Evolutionary conservation across 2,113 vertebrate genomes (phyloP), one percentile per base, ranked within the genome.

Genomic region (Mormyrus iriodes): DNA sequence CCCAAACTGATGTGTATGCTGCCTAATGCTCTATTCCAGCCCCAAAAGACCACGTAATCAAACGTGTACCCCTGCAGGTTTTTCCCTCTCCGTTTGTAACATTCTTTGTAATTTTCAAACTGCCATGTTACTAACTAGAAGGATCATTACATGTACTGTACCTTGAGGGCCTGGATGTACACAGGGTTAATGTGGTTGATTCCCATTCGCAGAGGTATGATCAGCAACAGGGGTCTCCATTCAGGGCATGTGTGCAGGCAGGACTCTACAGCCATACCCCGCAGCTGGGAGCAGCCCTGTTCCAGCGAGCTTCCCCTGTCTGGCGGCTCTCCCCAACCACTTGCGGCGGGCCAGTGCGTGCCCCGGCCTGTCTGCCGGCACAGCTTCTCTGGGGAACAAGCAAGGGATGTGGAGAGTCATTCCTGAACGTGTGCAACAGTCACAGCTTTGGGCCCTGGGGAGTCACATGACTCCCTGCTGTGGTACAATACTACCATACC

Each of bases 171-270:
- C 15, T 97, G 95, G 8, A 97, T 95, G 90, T 98, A 98, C 46
- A 97, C 95, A 1, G 97, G 97, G 85, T 98, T 98, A 90, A 97
- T 97, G 94, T 96, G 96, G 94, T 97, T 97, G 90, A 97, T 97
- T 90, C 97, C 97, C 48, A 97, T 93, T 17, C 97, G 95, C 0
- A 97, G 97, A 91, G 97, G 97, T 90, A 98, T 97, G 4, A 98
- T 96, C 83, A 98, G 95, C 92, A 98, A 48, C 87, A 98, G 95
- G 83, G 97, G 97, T 76, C 95, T 97, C 97, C 97, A 98, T 90
- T 90, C 93, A 12, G 90, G 82, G 90, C 6, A 13, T 4, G 84
- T 17, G 58, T 61, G 84, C 13, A 65, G 86, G 35, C 89, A 61
- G 51, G 69, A 79, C n/a, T 49, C 49, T 15, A 58, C 24, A 58